Conservation (phyloP, 23 tunicate species). For the Halocynthia roretzi region DNA sequence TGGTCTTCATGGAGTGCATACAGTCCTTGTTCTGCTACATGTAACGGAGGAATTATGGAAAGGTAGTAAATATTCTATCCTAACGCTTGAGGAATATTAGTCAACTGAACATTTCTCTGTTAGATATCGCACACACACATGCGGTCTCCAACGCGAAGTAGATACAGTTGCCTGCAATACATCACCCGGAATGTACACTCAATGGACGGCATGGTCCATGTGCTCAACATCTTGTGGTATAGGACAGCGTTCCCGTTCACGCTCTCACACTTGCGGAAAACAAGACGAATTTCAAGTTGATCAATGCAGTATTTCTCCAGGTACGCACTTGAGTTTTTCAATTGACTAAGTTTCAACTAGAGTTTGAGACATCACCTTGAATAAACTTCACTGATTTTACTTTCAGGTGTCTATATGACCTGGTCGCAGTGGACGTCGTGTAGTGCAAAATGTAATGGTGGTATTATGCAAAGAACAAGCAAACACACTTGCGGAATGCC, state of each 20-base stretch:
- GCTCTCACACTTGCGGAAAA: conserved; percentile 47
- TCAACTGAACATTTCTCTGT: background rate
- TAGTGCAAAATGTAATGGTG: conserved; percentile 69
- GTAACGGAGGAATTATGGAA: conserved; percentile 59
- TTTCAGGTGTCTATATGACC: conserved; percentile 6
- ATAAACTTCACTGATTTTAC: no score
- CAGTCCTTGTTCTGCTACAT: conserved; percentile 60
- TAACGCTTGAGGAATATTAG: no score
- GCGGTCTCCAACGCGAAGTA: conserved; percentile 31
- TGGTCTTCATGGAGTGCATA: conserved; percentile 61
- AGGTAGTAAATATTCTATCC: background rate
- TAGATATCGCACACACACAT: conserved; percentile 40
- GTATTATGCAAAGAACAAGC: conserved; percentile 51
- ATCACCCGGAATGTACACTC: conserved; percentile 26
- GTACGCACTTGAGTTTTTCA: conserved; percentile 13
- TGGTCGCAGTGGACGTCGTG: conserved; percentile 16
- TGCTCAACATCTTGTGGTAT: conserved; percentile 79
- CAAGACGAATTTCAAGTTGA: conserved; percentile 31
- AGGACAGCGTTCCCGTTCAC: conserved; percentile 35
- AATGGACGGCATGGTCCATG: conserved; percentile 52
- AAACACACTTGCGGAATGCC: conserved; percentile 49
- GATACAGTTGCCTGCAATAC: conserved; percentile 59
- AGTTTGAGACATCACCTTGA: no score
- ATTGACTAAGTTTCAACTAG: no score
- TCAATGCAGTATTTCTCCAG: conserved; percentile 63